Percentiles rank a stretch among this genome's conserved stretches.
phyloP scores from a whole-genome alignment of 2,113 vertebrate genomes.

The Cariama cristata region DNA sequence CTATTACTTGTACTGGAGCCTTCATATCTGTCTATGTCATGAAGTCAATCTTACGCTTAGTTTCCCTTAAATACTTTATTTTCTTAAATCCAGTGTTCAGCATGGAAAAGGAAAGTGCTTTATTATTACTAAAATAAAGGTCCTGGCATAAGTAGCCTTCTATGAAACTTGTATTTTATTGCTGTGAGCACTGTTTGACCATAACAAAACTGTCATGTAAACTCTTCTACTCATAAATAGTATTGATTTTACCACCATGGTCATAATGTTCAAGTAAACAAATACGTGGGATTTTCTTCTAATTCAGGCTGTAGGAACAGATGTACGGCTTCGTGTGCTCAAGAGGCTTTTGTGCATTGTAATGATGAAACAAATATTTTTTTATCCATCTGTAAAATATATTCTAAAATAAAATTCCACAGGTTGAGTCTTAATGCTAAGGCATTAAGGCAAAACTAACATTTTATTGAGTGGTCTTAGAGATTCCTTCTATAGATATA shows the following conservation, averaged over 20 bases:
- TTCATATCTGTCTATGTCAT: background rate
- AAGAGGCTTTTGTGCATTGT: background rate
- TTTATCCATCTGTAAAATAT: background rate
- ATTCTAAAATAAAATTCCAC: background rate
- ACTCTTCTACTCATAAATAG: background rate
- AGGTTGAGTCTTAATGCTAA: background rate
- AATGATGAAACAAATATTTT: background rate
- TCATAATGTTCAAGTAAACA: background rate
- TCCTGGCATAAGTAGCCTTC: background rate
- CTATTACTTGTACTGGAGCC: background rate
- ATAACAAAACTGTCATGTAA: background rate
- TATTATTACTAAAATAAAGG: background rate
- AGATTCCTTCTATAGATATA: background rate
- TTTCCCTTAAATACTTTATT: background rate
- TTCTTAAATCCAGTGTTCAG: background rate
- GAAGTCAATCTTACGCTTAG: background rate
- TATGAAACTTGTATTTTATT: background rate
- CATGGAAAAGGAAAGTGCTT: background rate
- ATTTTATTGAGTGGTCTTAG: background rate
- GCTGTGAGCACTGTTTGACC: background rate
- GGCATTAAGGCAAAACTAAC: background rate
- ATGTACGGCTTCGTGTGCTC: background rate
- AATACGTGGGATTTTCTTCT: background rate
- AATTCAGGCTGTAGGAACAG: background rate
- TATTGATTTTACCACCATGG: background rate